Evolutionary conservation across 2,797 vertebrate species (phyloP), one percentile per base, ranked within the genome.

Genomic region (Rallus crepitans): DNA sequence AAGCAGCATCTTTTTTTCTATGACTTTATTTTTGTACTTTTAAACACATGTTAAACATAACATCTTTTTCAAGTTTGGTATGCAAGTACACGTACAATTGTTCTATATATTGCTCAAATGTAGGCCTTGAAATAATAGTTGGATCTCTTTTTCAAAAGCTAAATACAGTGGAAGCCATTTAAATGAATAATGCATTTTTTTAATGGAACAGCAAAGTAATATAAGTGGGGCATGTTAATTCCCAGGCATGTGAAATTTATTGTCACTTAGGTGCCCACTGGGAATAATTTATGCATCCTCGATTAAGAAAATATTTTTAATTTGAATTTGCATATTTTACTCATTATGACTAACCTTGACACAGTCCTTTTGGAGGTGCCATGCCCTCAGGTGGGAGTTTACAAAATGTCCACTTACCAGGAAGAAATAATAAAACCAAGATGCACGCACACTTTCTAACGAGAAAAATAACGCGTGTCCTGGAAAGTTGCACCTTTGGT

Each of bases 241-340:
- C 96, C 93, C 95, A 92, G 80, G 89, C 95, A 96, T 71, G 42
- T 0, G 66, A 97, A 96, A 97, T 97, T 96, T 97, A 97, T 97
- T 96, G 97, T 96, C 95, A 96, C 90, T 96, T 91, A 93, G 81
- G 80, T 95, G 89, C 89, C 97, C 79, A 94, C 40, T 88, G 95
- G 96, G 96, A 97, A 97, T 97, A 96, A 97, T 96, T 94, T 95
- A 84, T 93, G 97, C 96, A 97, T 96, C 96, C 93, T 91, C 92
- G 92, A 96, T 97, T 96, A 97, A 96, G 92, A 97, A 97, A 97
- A 97, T 96, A 97, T 95, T 97, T 97, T 97, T 96, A 92, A 97
- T 97, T 96, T 97, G 91, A 94, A 97, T 97, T 97, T 96, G 95
- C 96, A 97, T 97, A 97, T 96, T 96, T 94, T 96, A 65, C 89